A percentile compares a stretch with the other conserved stretches of the same genome.
These are phyloP conservation scores for Nesogale talazaci DNA, from an alignment of 2,113 vertebrate genomes.

Conservation along the genomic window DNA sequence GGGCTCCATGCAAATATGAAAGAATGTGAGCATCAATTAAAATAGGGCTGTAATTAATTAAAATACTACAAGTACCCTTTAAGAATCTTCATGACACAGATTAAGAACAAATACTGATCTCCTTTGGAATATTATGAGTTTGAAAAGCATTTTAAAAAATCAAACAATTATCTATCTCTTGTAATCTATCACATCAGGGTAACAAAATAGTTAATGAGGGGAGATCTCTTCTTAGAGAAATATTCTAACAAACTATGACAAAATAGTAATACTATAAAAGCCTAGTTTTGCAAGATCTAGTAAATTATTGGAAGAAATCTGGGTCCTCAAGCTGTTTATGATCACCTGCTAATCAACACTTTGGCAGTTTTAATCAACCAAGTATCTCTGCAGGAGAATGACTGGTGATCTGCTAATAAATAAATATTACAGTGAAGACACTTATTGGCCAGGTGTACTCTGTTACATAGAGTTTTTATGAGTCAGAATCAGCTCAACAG, in stretches of 20 bases:
- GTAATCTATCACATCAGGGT: not conserved
- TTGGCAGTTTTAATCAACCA: too few relatives aligned
- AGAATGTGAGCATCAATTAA: not conserved
- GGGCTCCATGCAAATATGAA: not conserved
- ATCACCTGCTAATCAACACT: too few relatives aligned
- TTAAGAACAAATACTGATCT: not conserved
- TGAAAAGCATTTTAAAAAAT: not conserved
- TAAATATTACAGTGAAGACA: not conserved
- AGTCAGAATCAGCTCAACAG: not conserved
- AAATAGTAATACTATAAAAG: too few relatives aligned
- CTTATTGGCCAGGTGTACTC: not conserved
- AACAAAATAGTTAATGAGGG: too few relatives aligned
- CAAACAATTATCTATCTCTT: not conserved
- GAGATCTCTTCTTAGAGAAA: too few relatives aligned
- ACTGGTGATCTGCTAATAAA: too few relatives aligned
- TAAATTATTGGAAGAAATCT: too few relatives aligned
- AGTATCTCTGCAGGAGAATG: too few relatives aligned
- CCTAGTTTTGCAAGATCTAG: too few relatives aligned
- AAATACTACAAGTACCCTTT: not conserved
- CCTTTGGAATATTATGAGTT: not conserved
- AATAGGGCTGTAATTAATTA: not conserved
- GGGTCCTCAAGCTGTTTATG: too few relatives aligned
- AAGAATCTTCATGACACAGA: not conserved
- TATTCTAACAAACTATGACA: too few relatives aligned
- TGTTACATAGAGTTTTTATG: not conserved